Evolutionary conservation across 2,888 invertebrate species (phyloP).

Genomic region (Aleiodes leptofemur): DNA sequence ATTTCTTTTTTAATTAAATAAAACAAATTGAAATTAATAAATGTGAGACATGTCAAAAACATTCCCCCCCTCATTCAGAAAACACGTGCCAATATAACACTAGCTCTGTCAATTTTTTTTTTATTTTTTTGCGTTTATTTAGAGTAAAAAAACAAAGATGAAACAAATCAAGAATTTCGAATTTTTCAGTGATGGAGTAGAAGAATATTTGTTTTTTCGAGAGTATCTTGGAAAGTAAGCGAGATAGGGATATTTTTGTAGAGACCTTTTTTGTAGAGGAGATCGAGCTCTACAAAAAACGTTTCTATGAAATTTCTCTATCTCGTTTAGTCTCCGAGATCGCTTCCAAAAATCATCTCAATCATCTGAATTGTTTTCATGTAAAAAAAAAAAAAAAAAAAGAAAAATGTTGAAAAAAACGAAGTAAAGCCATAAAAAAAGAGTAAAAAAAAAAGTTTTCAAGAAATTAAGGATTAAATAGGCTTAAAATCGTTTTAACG

Average conservation of each 20-base stretch:
- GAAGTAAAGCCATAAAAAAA: constrained; percentile 18
- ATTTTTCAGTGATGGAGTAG: constrained; percentile 4
- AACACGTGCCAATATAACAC: constrained; percentile 16
- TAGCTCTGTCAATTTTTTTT: constrained; percentile 10
- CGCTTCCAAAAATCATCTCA: neutral
- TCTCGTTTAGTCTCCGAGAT: neutral
- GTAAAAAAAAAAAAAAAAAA: constrained; percentile 15
- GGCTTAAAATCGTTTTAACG: constrained; percentile 33
- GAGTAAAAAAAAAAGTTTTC: neutral
- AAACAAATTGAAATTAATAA: too few species aligned
- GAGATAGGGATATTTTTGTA: neutral
- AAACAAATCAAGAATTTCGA: neutral
- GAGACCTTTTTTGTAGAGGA: neutral
- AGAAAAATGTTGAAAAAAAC: neutral
- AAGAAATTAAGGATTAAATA: constrained; percentile 17
- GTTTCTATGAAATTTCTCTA: neutral
- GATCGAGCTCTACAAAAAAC: too few species aligned
- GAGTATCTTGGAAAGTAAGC: too few species aligned
- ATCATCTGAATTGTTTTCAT: constrained; percentile 8
- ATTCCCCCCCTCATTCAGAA: neutral
- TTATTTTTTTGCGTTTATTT: neutral
- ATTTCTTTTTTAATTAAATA: too few species aligned
- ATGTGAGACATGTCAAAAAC: too few species aligned
- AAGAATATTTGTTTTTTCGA: too few species aligned
- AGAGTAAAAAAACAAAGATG: too few species aligned